Evolutionary conservation across 1,140 invertebrate species (phyloP).

Genomic region (Penaeus vannamei): DNA sequence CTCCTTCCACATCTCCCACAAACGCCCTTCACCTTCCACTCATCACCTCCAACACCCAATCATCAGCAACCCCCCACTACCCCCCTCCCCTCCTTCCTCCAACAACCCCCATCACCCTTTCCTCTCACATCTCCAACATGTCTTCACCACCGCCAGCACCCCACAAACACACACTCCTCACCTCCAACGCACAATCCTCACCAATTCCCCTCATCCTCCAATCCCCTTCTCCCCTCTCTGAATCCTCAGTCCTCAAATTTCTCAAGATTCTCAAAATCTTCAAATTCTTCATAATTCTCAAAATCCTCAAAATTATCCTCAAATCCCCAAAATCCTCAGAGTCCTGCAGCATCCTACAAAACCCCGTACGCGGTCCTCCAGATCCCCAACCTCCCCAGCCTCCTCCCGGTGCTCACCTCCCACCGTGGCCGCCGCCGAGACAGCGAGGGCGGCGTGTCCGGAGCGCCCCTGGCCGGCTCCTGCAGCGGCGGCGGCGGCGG

Average conservation of each 20-base stretch:
- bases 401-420: not conserved
- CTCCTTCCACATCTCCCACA: not conserved
- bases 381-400: not conserved
- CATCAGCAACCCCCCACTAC: not conserved
- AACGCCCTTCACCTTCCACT: not conserved
- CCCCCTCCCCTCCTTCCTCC: not conserved
- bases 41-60: no score
- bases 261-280: no score
- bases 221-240: no score
- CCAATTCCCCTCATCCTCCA: no score
- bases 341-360: no score
- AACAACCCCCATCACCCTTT: constrained; percentile 60
- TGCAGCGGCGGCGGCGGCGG: constrained; percentile 71
- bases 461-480: constrained; percentile 68
- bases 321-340: no score
- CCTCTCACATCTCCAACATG: constrained; percentile 19
- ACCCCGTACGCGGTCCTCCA: no score
- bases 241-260: no score
- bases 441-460: constrained; percentile 71
- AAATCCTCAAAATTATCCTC: no score
- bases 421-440: constrained; percentile 76
- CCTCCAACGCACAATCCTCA: no score
- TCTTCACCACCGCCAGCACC: not conserved
- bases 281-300: no score
- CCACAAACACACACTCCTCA: no score